Evolutionary conservation across 2,113 vertebrate species (phyloP), one percentile per base, ranked within the genome.

Genomic region (Cricetomys ansorgei): DNA sequence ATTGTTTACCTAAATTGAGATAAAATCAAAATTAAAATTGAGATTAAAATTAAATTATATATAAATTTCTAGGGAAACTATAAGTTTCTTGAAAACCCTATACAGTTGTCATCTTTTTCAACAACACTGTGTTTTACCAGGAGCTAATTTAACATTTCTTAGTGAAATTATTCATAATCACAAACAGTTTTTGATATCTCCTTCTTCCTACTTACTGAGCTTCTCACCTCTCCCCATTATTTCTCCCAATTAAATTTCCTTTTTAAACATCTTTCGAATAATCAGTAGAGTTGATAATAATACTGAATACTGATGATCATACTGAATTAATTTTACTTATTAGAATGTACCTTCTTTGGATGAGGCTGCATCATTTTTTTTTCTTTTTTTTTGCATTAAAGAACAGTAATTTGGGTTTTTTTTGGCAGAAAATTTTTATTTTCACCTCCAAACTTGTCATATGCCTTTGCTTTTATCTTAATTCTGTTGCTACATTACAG

Each of bases 391-490:
- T 65, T 40, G 55, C 16, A 62, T 40, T 83, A 80, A 25, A n/a
- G 31, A 91, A 34, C 27, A 86, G 57, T 50, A 81, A 59, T 92
- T 73, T 55, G 72, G 0, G 23, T 59, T 37, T 84, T 2, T n/a
- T 69, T 90, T 69, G 57, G 19, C n/a, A n/a, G 16, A 16, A 75
- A 86, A 80, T 57, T 48, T 85, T 45, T 85, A 43, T 45, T 13
- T 23, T 45, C 16, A 23, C n/a, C 29, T 94, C 40, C 91, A 79
- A 88, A 5, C 17, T 37, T 90, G 5, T 80, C 67, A 53, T 0
- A 59, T 76, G 25, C 16, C 72, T 95, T 94, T 70, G 19, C 40
- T 87, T 92, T 94, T 81, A 62, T 16, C 9, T 92, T 92, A 2
- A 57, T 7, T 80, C 25, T n/a, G n/a, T n/a, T n/a, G n/a, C n/a